Percentiles rank a stretch among this genome's conserved stretches.
Evolutionary conservation across 2,797 vertebrate genomes (phyloP).

Genomic region (Meriones psammophilus): DNA sequence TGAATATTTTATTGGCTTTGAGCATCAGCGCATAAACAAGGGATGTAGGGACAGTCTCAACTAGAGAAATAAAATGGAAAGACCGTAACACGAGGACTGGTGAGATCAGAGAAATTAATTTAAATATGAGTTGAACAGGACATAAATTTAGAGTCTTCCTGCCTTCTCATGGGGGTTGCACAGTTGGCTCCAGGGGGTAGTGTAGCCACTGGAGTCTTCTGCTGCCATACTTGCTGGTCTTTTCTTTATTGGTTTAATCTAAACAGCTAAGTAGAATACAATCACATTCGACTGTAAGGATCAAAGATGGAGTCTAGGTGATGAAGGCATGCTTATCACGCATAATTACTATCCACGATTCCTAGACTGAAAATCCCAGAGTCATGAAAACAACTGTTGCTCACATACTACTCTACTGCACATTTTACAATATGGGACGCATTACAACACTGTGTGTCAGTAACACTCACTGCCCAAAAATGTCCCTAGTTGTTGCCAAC

Average conservation of each 20-base stretch:
- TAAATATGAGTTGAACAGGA: neutral
- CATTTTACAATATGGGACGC: too few relatives aligned
- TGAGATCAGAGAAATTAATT: neutral
- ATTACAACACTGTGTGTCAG: neutral
- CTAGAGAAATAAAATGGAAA: neutral
- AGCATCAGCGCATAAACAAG: neutral
- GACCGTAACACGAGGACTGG: neutral
- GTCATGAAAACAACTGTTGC: neutral
- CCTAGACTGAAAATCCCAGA: too few relatives aligned
- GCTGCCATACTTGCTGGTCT: neutral
- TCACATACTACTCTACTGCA: neutral
- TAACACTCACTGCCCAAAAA: neutral
- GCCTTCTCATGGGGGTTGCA: rapidly evolving
- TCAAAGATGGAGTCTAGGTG: neutral
- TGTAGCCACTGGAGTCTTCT: neutral
- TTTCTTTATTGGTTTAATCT: neutral
- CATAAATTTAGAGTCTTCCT: neutral
- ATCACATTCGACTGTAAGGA: neutral
- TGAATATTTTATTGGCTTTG: neutral
- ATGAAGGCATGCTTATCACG: neutral
- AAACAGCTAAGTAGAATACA: neutral
- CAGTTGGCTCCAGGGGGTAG: neutral
- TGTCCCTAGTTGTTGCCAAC: neutral
- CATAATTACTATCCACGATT: too few relatives aligned
- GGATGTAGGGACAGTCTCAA: neutral